Base-by-base conservation (phyloP, 2,113 vertebrate species). In the Turnix velox region DNA sequence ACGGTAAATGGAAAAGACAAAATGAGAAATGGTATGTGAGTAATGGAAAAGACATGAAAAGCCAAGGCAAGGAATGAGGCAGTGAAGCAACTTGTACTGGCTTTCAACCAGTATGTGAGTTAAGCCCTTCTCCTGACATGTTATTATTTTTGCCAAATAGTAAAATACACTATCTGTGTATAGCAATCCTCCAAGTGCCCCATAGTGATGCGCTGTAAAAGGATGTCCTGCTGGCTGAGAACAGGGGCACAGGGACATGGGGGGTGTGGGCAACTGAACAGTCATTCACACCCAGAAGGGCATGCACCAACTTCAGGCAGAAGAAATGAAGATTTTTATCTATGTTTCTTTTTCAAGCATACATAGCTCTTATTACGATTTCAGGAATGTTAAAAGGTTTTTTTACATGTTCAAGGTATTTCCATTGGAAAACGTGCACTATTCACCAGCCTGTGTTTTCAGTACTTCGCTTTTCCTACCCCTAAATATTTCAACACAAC, bases 211-310 rank as follows among this genome's bases (percentile, higher is more conserved):
- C 12, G 4, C 9, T 80, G 28, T 6, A 17, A 1, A 0, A 83
- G 10, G 30, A 12, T 2, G 2, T 45, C 14, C 10, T 67, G 10
- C 14, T 52, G 37, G 19, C 2, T 48, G 35, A 78, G 18, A 28
- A 52, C 4, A 37, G 18, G 6, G 30, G 10, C 42, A 61, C 0
- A 1, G 23, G 10, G 6, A 18, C 24, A 19, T 5, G 3, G 27
- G 7, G 6, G 3, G 33, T 1, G 1, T 0, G 0, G 20, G 22
- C 1, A 4, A 8, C 31, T 4, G 3, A 23, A 25, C 8, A 30
- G 16, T 48, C 22, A 46, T 4, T 54, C 39, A n/a, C 3, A 7
- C 3, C 16, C 58, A 31, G 3, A 0, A 0, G 24, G 18, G 27
- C 27, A 33, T 43, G 8, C 59, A 43, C 40, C 58, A n/a, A 14